phyloP scores from a whole-genome alignment of 23 tunicate species.

The Aplidium turbinatum region DNA sequence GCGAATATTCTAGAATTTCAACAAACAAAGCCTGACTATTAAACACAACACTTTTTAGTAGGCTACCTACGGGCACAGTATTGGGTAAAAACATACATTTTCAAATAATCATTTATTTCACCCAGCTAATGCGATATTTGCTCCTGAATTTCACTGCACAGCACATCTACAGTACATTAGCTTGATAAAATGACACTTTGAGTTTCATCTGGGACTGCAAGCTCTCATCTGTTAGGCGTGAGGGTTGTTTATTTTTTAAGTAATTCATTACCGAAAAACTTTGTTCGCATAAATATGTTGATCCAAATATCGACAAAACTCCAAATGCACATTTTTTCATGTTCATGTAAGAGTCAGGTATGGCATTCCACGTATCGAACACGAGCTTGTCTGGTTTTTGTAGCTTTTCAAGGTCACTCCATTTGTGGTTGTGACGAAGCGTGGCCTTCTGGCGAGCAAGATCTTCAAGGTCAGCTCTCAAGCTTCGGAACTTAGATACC shows the following conservation, averaged over 20 bases:
- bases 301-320: constrained; percentile 15
- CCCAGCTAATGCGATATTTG: not conserved
- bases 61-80: too few relatives aligned
- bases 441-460: constrained; percentile 33
- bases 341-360: constrained; percentile 5
- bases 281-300: constrained; percentile 39
- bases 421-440: constrained; percentile 37
- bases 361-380: constrained; percentile 37
- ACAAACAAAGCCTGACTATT: constrained; percentile 2
- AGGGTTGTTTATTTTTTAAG: constrained; percentile 31
- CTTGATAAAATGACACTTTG: not conserved
- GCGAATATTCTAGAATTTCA: not conserved
- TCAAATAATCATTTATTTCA: not conserved
- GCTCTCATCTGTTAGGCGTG: constrained; percentile 28
- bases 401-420: constrained; percentile 32
- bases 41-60: too few relatives aligned
- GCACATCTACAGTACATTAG: not conserved
- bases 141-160: constrained; percentile 14
- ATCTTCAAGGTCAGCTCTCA: constrained; percentile 55
- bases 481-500: constrained; percentile 38
- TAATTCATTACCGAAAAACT: constrained; percentile 37
- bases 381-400: constrained; percentile 32
- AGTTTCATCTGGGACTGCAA: constrained; percentile 38
- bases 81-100: not conserved
- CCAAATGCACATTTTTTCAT: constrained; percentile 23